Evolutionary conservation across 1,140 invertebrate genomes (phyloP).

Genomic region (Macrotrachela quadricornifera): DNA sequence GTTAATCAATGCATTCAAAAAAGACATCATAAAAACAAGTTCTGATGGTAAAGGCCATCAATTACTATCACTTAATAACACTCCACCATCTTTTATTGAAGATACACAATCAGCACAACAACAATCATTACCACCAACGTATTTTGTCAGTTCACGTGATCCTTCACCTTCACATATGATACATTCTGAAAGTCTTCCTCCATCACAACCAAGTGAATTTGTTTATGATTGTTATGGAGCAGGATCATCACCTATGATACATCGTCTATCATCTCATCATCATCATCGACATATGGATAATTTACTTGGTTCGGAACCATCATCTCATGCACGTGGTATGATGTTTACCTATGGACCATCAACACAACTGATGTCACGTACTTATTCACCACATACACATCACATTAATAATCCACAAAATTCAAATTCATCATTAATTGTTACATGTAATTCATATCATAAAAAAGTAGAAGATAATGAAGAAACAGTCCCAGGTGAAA

Average conservation of each 20-base stretch:
- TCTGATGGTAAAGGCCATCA: too few species aligned
- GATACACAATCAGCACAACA: neutral
- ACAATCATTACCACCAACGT: neutral
- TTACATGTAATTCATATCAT: too few species aligned
- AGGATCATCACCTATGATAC: neutral
- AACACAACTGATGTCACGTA: conserved; percentile 11
- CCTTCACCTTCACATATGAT: neutral
- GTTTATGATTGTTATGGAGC: neutral
- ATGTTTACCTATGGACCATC: neutral
- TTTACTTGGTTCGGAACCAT: neutral
- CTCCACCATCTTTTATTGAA: too few species aligned
- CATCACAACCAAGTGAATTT: neutral
- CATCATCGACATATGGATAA: neutral
- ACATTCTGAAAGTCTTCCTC: neutral
- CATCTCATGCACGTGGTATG: neutral
- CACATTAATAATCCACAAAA: conserved; percentile 57
- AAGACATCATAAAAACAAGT: too few species aligned
- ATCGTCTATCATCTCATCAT: neutral
- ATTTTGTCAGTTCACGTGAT: neutral
- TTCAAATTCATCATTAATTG: too few species aligned
- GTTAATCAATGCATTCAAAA: too few species aligned
- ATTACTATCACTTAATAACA: too few species aligned
- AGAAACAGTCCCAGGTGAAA: too few species aligned
- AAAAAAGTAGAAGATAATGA: too few species aligned
- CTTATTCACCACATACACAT: conserved; percentile 76